Base-by-base conservation (phyloP, 2,113 vertebrate species). In the Phainopepla nitens region DNA sequence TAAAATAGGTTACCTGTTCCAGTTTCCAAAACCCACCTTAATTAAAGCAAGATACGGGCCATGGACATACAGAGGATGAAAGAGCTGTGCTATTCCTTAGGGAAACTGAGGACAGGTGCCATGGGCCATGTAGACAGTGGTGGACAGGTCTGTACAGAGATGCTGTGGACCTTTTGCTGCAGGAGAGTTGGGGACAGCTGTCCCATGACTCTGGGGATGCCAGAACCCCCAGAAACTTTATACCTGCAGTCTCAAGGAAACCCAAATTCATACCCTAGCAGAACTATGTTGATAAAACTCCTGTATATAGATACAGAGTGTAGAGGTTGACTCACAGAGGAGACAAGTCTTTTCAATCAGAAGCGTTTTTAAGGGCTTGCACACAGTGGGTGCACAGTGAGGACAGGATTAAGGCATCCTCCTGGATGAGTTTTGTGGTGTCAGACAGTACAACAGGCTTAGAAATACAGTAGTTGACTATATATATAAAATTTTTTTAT, bases 271-370 rank as follows among this genome's bases (percentile, higher is more conserved):
- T 15, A 54, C 11, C 27, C 42, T n/a, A 49, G 10, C 5, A 86
- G 61, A 85, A 75, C 56, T 28, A 71, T 23, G 8, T 53, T 69
- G 25, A 49, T 61, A 47, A 44, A 65, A 66, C 14, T 65, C 27
- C 41, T 58, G 6, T 42, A 39, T 50, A 66, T 0, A 1, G 47
- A 35, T 31, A 68, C 8, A 44, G 21, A 31, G 4, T 15, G 5
- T 39, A 78, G 35, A 82, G 31, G n/a, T 3, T 10, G 7, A 51
- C 24, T 60, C 12, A 10, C 39, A 53, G 31, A 73, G 28, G 7
- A 83, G 22, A 61, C 2, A 5, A 81, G 11, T 3, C 8, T 11
- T 94, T 84, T 75, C 66, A 42, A 62, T 15, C 35, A 64, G 82
- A 9, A 58, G 7, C 16, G 3, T 71, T 90, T 91, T 62, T 54